Base-by-base conservation (phyloP, 2,113 vertebrate species). In the Chlorodrepanis virens region DNA sequence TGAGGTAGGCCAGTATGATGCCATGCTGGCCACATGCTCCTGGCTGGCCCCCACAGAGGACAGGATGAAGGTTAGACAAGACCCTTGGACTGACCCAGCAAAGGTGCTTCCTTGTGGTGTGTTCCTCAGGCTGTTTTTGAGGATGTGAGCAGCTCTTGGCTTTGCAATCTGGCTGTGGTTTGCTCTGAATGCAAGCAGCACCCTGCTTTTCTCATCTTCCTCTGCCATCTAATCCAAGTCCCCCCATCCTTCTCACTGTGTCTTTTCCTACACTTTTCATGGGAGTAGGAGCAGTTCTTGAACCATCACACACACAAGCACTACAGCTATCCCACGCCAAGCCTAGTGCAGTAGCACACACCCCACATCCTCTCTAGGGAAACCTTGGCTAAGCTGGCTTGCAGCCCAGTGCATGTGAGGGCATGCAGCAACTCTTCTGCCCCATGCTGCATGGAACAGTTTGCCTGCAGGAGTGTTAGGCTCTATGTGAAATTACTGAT, bases 381-480 rank as follows among this genome's bases (percentile, higher is more conserved):
- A 33, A 6, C 44, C 23, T 39, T 63, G 54, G 23, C 44, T 64
- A 14, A 20, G 21, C 21, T 14, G 31, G 9, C 64, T 81, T 31
- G 49, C 59, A 53, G 53, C 6, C 19, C 33, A n/a, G 27, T 10
- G 42, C 54, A 9, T 1, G 0, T 2, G 2, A 28, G 17, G 21
- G 31, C 4, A 0, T 7, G 53, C 28, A 56, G 44, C 35, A 29
- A 0, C 33, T n/a, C 16, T n/a, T 61, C n/a, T 0, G 2, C 31
- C 17, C 52, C 71, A 2, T 21, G 22, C 28, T 53, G 47, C 0
- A 0, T 23, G 37, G 31, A 71, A 27, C 31, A 12, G 25, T 50
- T 88, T 71, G 53, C 33, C 19, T 47, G 39, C 21, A 57, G 60
- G 42, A 61, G 19, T 5, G 9, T 19, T 40, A 74, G 37, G 25